Conservation (phyloP, 2,888 invertebrate species). For the Leptinotarsa rubiginosa region DNA sequence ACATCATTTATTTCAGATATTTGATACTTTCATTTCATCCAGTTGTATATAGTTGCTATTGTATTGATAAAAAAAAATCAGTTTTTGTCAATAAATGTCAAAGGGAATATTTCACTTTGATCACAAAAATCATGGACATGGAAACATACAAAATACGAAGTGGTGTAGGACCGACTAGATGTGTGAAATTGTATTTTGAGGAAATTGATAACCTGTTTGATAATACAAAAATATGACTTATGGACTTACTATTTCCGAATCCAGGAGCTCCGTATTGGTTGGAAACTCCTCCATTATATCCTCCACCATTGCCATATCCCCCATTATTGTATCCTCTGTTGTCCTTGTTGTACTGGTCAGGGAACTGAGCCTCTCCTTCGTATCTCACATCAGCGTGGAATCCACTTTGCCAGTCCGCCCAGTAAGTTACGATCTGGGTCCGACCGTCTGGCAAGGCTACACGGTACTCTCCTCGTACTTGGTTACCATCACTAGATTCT, state of each 20-base stretch:
- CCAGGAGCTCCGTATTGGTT: constrained; percentile 53
- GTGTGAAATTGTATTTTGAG: too few species aligned
- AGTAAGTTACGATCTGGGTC: constrained; percentile 78
- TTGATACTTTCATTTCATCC: too few species aligned
- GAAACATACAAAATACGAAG: too few species aligned
- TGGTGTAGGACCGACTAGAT: too few species aligned
- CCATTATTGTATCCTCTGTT: constrained; percentile 49
- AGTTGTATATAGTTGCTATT: too few species aligned
- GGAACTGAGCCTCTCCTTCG: constrained; percentile 78
- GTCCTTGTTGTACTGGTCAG: constrained; percentile 67
- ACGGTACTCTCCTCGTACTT: constrained; percentile 73
- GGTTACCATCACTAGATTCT: constrained; percentile 80
- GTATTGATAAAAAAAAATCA: too few species aligned
- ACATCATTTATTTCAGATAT: too few species aligned
- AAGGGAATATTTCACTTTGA: too few species aligned
- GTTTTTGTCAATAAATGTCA: too few species aligned
- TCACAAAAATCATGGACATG: too few species aligned
- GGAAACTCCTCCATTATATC: constrained; percentile 39
- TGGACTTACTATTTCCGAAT: constrained; percentile 25
- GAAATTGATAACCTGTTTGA: too few species aligned
- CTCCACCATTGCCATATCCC: constrained; percentile 32
- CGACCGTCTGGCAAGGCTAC: constrained; percentile 74
- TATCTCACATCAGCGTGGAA: constrained; percentile 82
- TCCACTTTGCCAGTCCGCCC: constrained; percentile 83
- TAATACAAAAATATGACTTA: not conserved